Base-by-base conservation (phyloP, 2,888 invertebrate genomes). In the Chaitophorus viminalis region DNA sequence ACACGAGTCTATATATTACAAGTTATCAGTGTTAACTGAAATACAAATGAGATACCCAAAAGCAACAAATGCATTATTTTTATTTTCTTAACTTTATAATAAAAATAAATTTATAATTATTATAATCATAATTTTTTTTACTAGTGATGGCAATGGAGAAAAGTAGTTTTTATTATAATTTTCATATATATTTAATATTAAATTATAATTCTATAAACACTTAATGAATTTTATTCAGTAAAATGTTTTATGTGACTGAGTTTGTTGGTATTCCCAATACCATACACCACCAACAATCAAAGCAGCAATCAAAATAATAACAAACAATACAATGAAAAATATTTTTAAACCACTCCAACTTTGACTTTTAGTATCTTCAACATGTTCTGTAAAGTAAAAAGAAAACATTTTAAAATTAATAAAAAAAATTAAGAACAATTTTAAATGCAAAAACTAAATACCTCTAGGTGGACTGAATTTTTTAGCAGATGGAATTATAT, bases 331-430 rank as follows among this genome's bases (percentile, higher is more conserved):
- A 89, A 97, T 93, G 4, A 98, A 93, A 92, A 99, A 97, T 84
- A 98, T 94, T 92, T 98, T 98, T 86, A 97, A 93, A 82, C 98
- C 98, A 6, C 97, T 96, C 93, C 97, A 94, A 36, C 96, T 94
- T 0, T 94, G 93, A 1, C 97, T 96, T 90, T 97, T 96, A 0
- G 95, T 93, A 92, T 99, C 98, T 0, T 97, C 97, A 0, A 96
- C 92, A 90, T 97, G 96, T 90, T 98, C 98, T 93, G 90, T 5
- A 91, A 91, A 88, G 78, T 65, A 85, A 89, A 89, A 75, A 46
- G 36, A 88, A 81, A 86, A 86, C 70, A 85, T 89, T 0, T 29
- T 39, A 46, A 76, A 14, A 74, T 79, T 87, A 70, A 75, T 86
- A 25, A 21, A 17, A 76, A 21, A 65, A 82, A 39, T n/a, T n/a